Evolutionary conservation across 2,797 vertebrate species (phyloP).

Genomic region (Channa striata): DNA sequence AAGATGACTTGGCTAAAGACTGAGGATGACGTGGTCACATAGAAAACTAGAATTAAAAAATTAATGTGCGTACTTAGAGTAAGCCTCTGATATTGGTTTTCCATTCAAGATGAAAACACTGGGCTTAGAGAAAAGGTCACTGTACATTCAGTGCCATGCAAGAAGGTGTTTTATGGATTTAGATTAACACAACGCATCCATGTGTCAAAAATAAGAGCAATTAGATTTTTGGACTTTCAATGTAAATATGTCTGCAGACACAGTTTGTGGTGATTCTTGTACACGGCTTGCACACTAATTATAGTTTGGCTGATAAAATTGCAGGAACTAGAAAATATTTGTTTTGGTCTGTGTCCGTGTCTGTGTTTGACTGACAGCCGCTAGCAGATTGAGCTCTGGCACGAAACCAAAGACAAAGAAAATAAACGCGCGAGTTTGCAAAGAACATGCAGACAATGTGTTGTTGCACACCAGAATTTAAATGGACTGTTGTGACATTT

Average conservation of each 20-base stretch:
- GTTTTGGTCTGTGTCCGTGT: neutral
- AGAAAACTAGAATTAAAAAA: slow-evolving; percentile 44
- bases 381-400: neutral
- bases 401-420: neutral
- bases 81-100: slow-evolving; percentile 2
- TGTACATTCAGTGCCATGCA: slow-evolving; percentile 62
- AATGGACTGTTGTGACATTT: neutral
- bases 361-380: slow-evolving; percentile 11
- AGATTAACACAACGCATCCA: slow-evolving; percentile 25
- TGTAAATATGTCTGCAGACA: neutral
- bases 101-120: slow-evolving; percentile 10
- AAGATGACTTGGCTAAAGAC: slow-evolving; percentile 24
- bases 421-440: neutral
- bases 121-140: slow-evolving; percentile 14
- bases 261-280: neutral
- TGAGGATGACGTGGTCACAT: slow-evolving; percentile 8
- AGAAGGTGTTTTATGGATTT: slow-evolving; percentile 34
- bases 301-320: too few relatives aligned
- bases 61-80: slow-evolving; percentile 1
- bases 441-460: neutral
- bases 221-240: neutral
- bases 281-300: too few relatives aligned
- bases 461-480: neutral
- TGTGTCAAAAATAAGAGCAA: slow-evolving; percentile 20
- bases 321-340: too few relatives aligned